A percentile compares a stretch with the other conserved stretches of the same genome.
phyloP scores from a whole-genome alignment of 53 echinoderm and acorn worm genomes.

The Astropecten irregularis region DNA sequence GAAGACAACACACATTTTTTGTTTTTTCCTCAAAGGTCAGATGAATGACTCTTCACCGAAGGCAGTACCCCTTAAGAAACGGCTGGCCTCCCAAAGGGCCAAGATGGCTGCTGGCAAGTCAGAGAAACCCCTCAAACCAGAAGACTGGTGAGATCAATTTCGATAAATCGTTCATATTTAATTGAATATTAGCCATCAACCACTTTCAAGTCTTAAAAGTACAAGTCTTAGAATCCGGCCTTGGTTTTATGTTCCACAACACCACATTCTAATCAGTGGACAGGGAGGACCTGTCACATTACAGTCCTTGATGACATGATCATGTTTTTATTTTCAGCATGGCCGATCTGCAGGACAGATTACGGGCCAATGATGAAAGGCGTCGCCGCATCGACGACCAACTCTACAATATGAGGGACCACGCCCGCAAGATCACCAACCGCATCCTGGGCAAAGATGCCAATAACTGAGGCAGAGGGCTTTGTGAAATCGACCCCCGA shows the following conservation, averaged over 20 bases:
- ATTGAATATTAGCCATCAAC: neutral
- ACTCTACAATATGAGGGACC: slow-evolving; percentile 64
- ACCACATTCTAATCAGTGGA: too few species aligned
- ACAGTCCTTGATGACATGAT: too few species aligned
- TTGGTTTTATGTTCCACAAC: too few species aligned
- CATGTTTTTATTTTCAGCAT: slow-evolving; percentile 76
- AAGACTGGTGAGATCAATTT: slow-evolving; percentile 65
- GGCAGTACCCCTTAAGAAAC: slow-evolving; percentile 70
- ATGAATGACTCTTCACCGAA: slow-evolving; percentile 36
- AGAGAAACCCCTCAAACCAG: slow-evolving; percentile 59
- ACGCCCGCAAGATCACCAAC: slow-evolving; percentile 56
- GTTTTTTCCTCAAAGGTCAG: slow-evolving; percentile 4
- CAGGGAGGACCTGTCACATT: too few species aligned
- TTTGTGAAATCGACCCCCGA: neutral
- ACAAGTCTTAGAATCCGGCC: too few species aligned
- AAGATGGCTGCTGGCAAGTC: slow-evolving; percentile 61
- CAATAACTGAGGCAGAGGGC: neutral
- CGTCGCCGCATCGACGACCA: slow-evolving; percentile 73
- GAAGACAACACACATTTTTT: too few species aligned
- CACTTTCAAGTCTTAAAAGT: too few species aligned
- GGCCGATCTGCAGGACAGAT: slow-evolving; percentile 77
- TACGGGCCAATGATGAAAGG: slow-evolving; percentile 76
- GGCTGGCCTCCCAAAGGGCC: slow-evolving; percentile 74
- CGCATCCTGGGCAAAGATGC: slow-evolving; percentile 39
- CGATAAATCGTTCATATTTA: neutral